A percentile compares a stretch with the other conserved stretches of the same genome.
These are phyloP conservation scores for Drosophila trapezifrons DNA, from an alignment of 1,140 invertebrate species.

Conservation along the genomic window DNA sequence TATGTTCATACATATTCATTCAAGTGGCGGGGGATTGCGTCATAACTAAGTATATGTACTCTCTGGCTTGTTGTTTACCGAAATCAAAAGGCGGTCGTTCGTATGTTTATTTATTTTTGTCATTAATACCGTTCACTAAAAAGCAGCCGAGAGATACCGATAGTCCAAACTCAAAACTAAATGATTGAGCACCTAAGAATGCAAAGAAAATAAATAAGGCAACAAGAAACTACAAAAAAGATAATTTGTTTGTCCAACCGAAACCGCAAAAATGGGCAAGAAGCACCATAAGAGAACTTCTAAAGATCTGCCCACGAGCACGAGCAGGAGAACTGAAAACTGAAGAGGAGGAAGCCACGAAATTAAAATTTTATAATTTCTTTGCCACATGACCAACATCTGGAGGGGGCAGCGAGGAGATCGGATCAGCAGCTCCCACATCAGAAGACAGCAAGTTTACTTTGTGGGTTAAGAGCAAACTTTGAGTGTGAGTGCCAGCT, in stretches of 20 bases:
- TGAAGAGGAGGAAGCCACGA: slow-evolving; percentile 15
- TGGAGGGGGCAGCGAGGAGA: slow-evolving; percentile 10
- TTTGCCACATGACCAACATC: slow-evolving; percentile 58
- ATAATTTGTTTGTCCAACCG: slow-evolving; percentile 23
- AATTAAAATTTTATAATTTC: slow-evolving; percentile 23
- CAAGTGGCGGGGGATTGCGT: slow-evolving; percentile 31
- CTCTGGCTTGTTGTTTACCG: slow-evolving; percentile 21
- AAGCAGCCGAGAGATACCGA: slow-evolving; percentile 8
- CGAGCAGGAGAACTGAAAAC: slow-evolving; percentile 5
- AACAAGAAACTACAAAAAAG: slow-evolving; percentile 10
- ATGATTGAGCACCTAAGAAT: slow-evolving; percentile 39
- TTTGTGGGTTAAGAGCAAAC: slow-evolving; percentile 58
- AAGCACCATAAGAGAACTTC: slow-evolving; percentile 29
- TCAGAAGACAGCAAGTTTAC: slow-evolving; percentile 2
- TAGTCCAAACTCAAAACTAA: slow-evolving; percentile 14
- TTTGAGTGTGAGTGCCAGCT: background rate
- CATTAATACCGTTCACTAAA: slow-evolving; percentile 40
- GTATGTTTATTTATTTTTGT: slow-evolving; percentile 41
- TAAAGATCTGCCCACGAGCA: slow-evolving; percentile 41
- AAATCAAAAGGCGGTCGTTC: slow-evolving; percentile 29
- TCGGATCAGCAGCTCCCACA: slow-evolving; percentile 32
- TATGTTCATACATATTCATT: slow-evolving; percentile 41
- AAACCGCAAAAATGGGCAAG: slow-evolving; percentile 20
- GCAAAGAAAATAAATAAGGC: slow-evolving; percentile 28
- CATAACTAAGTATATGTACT: slow-evolving; percentile 22